Conservation (phyloP, 1,140 invertebrate species). For the Amyelois transitella region DNA sequence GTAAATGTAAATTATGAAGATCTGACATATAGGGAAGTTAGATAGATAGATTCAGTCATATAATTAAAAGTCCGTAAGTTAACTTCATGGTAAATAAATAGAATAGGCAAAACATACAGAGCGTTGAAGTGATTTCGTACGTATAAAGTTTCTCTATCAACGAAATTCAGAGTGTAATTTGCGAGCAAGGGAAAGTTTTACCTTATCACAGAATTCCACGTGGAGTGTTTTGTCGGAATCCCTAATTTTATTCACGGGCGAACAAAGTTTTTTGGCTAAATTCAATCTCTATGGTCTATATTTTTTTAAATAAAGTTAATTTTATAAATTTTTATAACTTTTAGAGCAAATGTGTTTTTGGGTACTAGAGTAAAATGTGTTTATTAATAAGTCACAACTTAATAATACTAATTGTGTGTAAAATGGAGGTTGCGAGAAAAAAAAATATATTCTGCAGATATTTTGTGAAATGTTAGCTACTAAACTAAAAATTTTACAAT, state of each 20-base stretch:
- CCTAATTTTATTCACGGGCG: constrained; percentile 52
- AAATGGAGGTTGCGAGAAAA: too few relatives aligned
- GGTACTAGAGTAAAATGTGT: background rate
- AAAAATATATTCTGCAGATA: constrained; percentile 10
- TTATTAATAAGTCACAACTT: too few relatives aligned
- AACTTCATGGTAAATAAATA: constrained; percentile 51
- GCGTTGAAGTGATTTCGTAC: constrained; percentile 68
- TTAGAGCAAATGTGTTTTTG: background rate
- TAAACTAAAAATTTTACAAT: too few relatives aligned
- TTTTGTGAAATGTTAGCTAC: constrained; percentile 8
- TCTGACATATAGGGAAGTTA: too few relatives aligned
- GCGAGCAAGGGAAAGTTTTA: constrained; percentile 64
- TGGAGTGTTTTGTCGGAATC: constrained; percentile 66
- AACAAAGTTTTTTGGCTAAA: constrained; percentile 25
- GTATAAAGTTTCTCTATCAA: constrained; percentile 69
- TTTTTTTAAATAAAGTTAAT: background rate
- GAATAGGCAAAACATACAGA: constrained; percentile 52
- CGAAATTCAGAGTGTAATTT: constrained; percentile 70
- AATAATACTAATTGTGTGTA: too few relatives aligned
- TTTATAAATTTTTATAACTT: constrained; percentile 2
- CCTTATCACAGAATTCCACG: constrained; percentile 70
- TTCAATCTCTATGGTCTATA: background rate
- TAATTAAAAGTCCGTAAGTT: constrained; percentile 24
- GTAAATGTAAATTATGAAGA: too few relatives aligned
- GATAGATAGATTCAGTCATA: too few relatives aligned